Evolutionary conservation across 2,113 vertebrate species (phyloP).

Genomic region (Rynchops niger): DNA sequence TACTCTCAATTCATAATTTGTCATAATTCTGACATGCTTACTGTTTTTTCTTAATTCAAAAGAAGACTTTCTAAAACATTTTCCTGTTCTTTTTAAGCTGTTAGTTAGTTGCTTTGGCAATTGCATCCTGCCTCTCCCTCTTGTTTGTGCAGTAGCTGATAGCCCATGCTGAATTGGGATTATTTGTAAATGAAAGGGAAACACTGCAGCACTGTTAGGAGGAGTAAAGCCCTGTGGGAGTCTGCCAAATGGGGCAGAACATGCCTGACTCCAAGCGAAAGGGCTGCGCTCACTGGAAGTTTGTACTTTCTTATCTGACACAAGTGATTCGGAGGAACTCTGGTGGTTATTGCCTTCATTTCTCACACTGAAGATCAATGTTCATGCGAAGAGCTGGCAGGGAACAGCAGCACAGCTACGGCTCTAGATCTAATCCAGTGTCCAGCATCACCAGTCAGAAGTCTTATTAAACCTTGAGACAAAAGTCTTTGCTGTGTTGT

Average conservation of each 20-base stretch:
- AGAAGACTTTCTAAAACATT: not conserved
- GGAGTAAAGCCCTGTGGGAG: not conserved
- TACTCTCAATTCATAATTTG: not conserved
- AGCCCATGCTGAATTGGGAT: not conserved
- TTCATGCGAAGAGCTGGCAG: not conserved
- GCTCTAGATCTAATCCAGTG: not conserved
- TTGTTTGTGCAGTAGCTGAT: not conserved
- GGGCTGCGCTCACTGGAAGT: not conserved
- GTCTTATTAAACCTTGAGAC: not conserved
- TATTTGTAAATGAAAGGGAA: conserved; percentile 38
- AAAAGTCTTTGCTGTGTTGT: not conserved
- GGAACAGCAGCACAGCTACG: not conserved
- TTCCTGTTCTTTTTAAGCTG: not conserved
- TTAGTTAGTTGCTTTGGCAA: conserved; percentile 5
- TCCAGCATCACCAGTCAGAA: not conserved
- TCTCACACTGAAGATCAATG: not conserved
- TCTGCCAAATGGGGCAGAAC: conserved; percentile 35
- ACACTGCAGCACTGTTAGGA: conserved; percentile 36
- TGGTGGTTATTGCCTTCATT: not conserved
- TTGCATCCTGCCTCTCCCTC: not conserved
- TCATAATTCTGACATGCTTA: not conserved
- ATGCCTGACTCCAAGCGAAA: not conserved
- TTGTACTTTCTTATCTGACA: conserved; percentile 6
- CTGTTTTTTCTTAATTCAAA: not conserved
- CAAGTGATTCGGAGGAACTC: not conserved